phyloP scores from a whole-genome alignment of 2,113 vertebrate genomes.

The Paradoxurus hermaphroditus region DNA sequence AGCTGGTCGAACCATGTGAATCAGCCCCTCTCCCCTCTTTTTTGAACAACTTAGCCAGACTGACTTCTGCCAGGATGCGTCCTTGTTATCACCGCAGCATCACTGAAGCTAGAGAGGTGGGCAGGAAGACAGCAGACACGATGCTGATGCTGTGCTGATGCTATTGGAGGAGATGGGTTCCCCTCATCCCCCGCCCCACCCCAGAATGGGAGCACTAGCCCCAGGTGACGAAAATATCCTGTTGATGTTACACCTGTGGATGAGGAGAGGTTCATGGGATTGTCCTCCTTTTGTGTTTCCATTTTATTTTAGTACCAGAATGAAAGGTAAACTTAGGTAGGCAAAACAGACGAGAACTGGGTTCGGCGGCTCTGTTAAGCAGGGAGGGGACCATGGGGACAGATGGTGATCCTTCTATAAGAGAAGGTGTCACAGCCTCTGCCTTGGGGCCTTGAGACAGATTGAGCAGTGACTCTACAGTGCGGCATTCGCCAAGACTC shows the following conservation, averaged over 20 bases:
- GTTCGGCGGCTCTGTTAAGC: neutral
- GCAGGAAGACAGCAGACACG: neutral
- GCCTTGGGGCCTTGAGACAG: neutral
- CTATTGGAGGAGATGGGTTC: neutral
- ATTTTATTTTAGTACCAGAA: neutral
- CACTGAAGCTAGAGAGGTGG: neutral
- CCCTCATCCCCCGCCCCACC: accelerated
- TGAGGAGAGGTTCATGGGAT: neutral
- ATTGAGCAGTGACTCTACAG: neutral
- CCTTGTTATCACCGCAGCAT: neutral
- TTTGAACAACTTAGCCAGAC: neutral
- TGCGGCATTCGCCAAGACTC: too few relatives aligned
- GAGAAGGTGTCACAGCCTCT: neutral
- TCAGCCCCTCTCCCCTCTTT: neutral
- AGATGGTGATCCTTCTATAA: neutral
- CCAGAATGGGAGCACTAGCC: neutral
- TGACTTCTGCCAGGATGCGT: neutral
- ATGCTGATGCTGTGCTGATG: accelerated
- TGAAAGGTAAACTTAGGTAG: neutral
- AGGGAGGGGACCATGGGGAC: neutral
- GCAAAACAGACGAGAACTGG: neutral
- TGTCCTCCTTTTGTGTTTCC: neutral
- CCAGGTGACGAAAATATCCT: neutral
- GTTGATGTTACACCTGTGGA: neutral
- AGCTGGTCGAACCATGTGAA: neutral